Evolutionary conservation across 2,888 invertebrate species (phyloP).

Genomic region (Cephus rjabovi): DNA sequence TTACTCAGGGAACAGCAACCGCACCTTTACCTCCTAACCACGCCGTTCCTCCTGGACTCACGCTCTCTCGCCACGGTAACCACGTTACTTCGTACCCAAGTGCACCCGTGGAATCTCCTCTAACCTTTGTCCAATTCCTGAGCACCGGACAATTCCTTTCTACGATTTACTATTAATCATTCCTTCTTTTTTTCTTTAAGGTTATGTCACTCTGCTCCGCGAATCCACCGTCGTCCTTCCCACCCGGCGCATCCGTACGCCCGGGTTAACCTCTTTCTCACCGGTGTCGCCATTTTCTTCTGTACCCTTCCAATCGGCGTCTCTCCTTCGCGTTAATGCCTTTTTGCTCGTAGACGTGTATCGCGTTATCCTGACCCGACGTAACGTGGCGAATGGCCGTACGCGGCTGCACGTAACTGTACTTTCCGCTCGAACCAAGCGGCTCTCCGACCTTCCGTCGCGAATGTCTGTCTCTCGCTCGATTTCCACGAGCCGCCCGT

Average conservation of each 20-base stretch:
- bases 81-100: background rate
- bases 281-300: background rate
- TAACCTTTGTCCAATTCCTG: background rate
- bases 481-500: background rate
- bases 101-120: background rate
- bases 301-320: background rate
- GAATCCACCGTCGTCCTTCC: background rate
- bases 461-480: background rate
- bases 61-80: background rate
- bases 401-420: slow-evolving; percentile 32
- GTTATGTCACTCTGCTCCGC: background rate
- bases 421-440: slow-evolving; percentile 27
- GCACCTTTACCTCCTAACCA: slow-evolving; percentile 22
- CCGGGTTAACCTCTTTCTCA: background rate
- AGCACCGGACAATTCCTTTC: background rate
- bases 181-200: background rate
- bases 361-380: slow-evolving; percentile 36
- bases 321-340: background rate
- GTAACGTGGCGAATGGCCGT: slow-evolving; percentile 24
- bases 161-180: background rate
- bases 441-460: slow-evolving; percentile 5
- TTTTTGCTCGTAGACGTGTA: slow-evolving; percentile 20
- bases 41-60: background rate
- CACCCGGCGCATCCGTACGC: background rate
- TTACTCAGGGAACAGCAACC: slow-evolving; percentile 17